Conservation (phyloP, 2,113 vertebrate species). For the Halichoeres trimaculatus region DNA sequence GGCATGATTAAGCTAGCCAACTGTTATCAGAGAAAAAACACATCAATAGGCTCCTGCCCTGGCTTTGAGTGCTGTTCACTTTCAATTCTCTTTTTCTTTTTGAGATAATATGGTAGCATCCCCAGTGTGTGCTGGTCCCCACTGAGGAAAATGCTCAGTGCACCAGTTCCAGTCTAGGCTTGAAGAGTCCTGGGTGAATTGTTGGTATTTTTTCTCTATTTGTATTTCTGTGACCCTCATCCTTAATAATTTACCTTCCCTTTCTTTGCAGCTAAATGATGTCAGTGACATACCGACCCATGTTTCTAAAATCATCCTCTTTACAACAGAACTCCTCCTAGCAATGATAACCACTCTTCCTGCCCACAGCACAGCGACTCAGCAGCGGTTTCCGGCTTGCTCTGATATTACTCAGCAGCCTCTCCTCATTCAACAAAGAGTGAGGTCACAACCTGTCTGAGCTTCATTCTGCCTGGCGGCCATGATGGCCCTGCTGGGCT, state of each 20-base stretch:
- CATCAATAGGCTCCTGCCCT: no score
- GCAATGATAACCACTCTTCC: conserved; percentile 15
- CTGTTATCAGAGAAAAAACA: no score
- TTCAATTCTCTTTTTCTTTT: no score
- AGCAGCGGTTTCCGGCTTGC: conserved; percentile 7
- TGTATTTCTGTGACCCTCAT: conserved; percentile 17
- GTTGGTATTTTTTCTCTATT: conserved; percentile 31
- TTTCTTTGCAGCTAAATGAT: conserved; percentile 2
- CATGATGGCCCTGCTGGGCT: conserved; percentile 41
- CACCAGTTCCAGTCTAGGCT: no score
- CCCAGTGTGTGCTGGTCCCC: no score
- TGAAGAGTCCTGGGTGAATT: not conserved
- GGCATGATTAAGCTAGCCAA: no score
- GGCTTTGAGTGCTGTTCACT: no score
- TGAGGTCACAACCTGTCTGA: conserved; percentile 62
- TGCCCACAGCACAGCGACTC: conserved; percentile 7
- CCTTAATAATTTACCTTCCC: conserved; percentile 7
- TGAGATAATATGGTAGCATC: no score
- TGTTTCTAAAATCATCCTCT: conserved; percentile 19
- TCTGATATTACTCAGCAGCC: conserved; percentile 37
- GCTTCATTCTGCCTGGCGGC: conserved; percentile 51
- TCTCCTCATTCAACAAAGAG: conserved; percentile 62
- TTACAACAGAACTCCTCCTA: conserved; percentile 17
- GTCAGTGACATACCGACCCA: conserved; percentile 4
- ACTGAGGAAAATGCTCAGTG: no score